Conservation (phyloP, 2,797 vertebrate species). For the Pipistrellus pygmaeus region DNA sequence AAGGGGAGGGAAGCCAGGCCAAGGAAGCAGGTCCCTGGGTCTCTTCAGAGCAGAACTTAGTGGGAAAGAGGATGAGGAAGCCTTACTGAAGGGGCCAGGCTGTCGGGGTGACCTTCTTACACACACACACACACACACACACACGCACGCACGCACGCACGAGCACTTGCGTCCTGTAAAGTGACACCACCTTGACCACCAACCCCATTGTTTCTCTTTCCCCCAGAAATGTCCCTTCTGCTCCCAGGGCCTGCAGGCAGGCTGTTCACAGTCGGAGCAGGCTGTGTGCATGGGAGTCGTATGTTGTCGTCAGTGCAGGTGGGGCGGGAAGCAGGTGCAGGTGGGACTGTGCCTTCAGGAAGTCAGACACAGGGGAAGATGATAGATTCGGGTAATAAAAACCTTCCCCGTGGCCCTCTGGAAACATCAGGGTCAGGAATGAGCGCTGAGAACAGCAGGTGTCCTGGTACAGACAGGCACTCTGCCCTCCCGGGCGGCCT, state of each 20-base stretch:
- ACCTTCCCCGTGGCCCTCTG: slow-evolving; percentile 28
- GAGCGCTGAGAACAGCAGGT: slow-evolving; percentile 53
- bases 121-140: neutral
- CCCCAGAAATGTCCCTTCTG: neutral
- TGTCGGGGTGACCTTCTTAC: neutral
- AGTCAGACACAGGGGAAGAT: slow-evolving; percentile 27
- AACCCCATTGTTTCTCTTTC: slow-evolving; percentile 23
- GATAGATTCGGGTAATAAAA: slow-evolving; percentile 19
- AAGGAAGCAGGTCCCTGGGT: slow-evolving; percentile 31
- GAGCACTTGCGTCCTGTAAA: neutral
- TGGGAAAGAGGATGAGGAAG: neutral
- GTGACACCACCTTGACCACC: neutral
- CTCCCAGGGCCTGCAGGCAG: neutral
- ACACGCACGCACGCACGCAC: neutral
- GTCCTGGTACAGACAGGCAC: neutral
- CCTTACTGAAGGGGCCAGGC: slow-evolving; percentile 25
- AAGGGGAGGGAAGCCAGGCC: slow-evolving; percentile 39
- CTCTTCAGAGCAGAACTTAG: slow-evolving; percentile 49
- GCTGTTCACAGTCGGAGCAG: slow-evolving; percentile 2
- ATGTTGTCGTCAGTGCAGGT: neutral
- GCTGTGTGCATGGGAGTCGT: neutral
- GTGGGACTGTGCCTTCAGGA: slow-evolving; percentile 47
- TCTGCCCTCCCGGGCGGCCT: slow-evolving; percentile 18
- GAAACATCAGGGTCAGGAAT: slow-evolving; percentile 44
- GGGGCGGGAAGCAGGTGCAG: slow-evolving; percentile 1